Percentiles rank a stretch among this genome's conserved stretches.
Conservation (phyloP, 2,113 vertebrate species). For the Leuciscus idus region DNA sequence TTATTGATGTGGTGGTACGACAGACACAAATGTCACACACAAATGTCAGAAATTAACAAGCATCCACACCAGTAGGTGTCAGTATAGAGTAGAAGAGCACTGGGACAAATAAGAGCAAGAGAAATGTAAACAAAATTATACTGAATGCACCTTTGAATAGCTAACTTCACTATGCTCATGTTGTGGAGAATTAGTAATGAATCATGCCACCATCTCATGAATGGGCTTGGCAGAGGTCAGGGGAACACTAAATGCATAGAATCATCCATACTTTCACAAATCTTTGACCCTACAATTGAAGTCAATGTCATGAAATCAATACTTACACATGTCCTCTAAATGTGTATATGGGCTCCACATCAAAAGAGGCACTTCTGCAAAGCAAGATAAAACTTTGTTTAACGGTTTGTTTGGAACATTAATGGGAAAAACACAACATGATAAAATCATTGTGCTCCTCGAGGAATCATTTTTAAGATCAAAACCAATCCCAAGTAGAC, state of each 20-base stretch:
- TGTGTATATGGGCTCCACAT: constrained; percentile 98
- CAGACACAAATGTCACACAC: background rate
- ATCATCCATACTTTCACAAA: background rate
- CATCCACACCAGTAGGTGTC: background rate
- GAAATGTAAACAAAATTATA: background rate
- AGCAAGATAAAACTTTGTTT: constrained; percentile 48
- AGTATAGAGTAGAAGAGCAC: background rate
- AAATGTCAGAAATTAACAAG: background rate
- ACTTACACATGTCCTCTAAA: constrained; percentile 98
- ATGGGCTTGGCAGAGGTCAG: background rate
- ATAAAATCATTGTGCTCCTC: background rate
- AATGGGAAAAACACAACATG: background rate
- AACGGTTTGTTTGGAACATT: background rate
- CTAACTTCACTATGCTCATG: background rate
- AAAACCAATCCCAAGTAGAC: background rate
- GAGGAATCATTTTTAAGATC: background rate
- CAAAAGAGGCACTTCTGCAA: constrained; percentile 98
- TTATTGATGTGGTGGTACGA: background rate
- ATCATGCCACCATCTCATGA: background rate
- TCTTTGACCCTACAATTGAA: background rate
- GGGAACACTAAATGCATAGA: background rate
- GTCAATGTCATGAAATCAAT: constrained; percentile 10
- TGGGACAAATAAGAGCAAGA: background rate
- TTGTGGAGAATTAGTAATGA: background rate
- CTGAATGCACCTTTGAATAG: background rate